phyloP scores from a whole-genome alignment of 2,113 vertebrate species.

The Rhabdornis inornatus region DNA sequence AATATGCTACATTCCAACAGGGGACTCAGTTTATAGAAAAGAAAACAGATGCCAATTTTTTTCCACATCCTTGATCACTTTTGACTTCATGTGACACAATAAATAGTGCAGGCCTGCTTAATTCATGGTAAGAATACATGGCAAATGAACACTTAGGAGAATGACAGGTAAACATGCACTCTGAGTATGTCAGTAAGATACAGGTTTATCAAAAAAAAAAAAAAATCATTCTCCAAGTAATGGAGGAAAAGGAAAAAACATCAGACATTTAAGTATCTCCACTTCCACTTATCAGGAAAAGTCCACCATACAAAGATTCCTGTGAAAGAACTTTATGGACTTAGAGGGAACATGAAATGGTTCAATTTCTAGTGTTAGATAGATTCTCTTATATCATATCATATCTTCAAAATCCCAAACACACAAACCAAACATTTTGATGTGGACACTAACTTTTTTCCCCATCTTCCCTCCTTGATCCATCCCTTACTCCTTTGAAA shows the following conservation, averaged over 20 bases:
- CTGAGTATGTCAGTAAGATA: background rate
- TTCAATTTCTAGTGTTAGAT: background rate
- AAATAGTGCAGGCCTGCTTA: background rate
- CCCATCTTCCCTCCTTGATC: background rate
- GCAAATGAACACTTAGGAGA: background rate
- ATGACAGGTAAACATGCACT: background rate
- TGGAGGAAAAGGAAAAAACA: background rate
- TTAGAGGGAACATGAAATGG: background rate
- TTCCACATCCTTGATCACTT: background rate
- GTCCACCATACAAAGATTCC: accelerated
- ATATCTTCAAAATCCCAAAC: background rate
- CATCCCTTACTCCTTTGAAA: background rate
- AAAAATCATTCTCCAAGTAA: background rate
- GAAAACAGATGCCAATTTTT: background rate
- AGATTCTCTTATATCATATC: background rate
- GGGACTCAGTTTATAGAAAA: background rate
- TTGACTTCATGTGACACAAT: background rate
- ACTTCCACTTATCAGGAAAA: background rate
- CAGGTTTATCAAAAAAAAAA: background rate
- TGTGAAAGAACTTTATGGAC: background rate
- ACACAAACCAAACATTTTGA: background rate
- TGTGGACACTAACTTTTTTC: background rate
- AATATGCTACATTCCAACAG: background rate
- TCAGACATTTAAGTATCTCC: background rate
- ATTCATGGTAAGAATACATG: background rate